These are phyloP conservation scores for Drosophila grimshawi DNA, from an alignment of 1,140 invertebrate species.

Conservation along the genomic window DNA sequence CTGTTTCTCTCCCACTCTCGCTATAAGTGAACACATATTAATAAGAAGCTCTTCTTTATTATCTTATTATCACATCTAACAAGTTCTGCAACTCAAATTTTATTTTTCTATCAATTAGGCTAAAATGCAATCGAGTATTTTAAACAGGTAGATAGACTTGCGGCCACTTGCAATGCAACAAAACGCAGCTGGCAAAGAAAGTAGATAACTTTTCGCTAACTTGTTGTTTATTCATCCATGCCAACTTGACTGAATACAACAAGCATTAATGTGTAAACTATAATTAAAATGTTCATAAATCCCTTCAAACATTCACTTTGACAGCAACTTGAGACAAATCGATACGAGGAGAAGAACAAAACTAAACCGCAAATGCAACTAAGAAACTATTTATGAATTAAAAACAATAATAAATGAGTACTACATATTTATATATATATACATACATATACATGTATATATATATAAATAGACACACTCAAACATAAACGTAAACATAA, in stretches of 20 bases:
- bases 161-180: no score
- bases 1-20: slow-evolving; percentile 4
- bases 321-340: neutral
- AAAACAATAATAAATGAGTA: slow-evolving; percentile 3
- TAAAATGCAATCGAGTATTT: no score
- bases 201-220: no score
- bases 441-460: neutral
- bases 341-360: neutral
- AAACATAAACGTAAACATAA: slow-evolving; percentile 7
- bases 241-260: no score
- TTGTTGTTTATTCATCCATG: no score
- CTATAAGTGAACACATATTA: neutral
- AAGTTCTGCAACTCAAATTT: no score
- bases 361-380: neutral
- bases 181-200: no score
- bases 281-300: no score
- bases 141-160: no score
- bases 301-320: neutral
- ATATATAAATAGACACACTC: slow-evolving; percentile 1
- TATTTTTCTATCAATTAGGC: no score
- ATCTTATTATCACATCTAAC: no score
- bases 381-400: slow-evolving; percentile 15
- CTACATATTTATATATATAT: neutral
- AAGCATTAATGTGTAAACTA: neutral
- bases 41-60: no score